phyloP scores from a whole-genome alignment of 2,797 vertebrate genomes.

The Novumbra hubbsi region DNA sequence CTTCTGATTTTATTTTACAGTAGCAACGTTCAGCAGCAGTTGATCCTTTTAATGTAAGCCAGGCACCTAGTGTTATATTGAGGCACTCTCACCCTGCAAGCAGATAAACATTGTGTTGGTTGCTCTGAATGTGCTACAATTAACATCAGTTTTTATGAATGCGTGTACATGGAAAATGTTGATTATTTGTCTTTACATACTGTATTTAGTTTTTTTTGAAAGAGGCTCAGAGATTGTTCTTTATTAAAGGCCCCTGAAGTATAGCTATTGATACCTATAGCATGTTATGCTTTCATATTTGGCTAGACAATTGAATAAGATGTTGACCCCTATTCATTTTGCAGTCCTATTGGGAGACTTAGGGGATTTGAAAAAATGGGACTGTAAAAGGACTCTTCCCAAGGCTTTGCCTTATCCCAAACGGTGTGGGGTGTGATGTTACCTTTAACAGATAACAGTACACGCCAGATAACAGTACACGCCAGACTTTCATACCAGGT shows the following conservation, averaged over 20 bases:
- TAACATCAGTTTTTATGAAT: conserved; percentile 16
- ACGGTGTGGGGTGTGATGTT: neutral
- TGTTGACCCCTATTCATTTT: conserved; percentile 19
- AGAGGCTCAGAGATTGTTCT: conserved; percentile 38
- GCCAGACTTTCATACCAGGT: neutral
- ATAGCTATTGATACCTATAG: neutral
- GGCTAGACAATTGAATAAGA: neutral
- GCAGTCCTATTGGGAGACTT: neutral
- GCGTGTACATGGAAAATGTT: conserved; percentile 29
- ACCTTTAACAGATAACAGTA: neutral
- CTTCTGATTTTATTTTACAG: conserved; percentile 14
- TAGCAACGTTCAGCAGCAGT: neutral
- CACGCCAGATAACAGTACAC: too few species aligned
- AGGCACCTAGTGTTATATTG: neutral
- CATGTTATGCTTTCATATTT: conserved; percentile 5
- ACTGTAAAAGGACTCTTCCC: neutral
- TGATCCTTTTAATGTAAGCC: neutral
- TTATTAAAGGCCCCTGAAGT: conserved; percentile 16
- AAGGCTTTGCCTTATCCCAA: neutral
- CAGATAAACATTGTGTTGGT: conserved; percentile 8
- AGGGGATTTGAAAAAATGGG: neutral
- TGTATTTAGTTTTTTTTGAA: conserved; percentile 43
- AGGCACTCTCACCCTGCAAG: neutral
- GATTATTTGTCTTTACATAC: conserved; percentile 36
- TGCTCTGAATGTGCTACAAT: conserved; percentile 15